A percentile compares a stretch with the other conserved stretches of the same genome.
phyloP scores from a whole-genome alignment of 1,140 invertebrate genomes.

The Oreohelix idahoensis region DNA sequence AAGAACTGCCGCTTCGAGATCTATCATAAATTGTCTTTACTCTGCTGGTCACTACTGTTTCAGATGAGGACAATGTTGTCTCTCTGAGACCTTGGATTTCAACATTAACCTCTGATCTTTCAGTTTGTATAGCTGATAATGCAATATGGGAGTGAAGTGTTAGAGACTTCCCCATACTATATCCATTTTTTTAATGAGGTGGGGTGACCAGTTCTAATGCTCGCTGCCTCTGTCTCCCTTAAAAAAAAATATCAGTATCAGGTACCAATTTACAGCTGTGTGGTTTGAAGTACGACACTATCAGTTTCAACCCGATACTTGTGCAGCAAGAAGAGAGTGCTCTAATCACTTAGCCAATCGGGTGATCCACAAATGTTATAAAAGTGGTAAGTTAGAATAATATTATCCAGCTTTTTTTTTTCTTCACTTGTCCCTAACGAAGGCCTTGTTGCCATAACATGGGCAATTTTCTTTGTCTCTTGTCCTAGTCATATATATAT shows the following conservation, averaged over 20 bases:
- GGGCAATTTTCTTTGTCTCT: too few species aligned
- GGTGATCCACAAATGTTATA: too few species aligned
- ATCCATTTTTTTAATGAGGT: too few species aligned
- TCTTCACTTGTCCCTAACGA: too few species aligned
- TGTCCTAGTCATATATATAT: too few species aligned
- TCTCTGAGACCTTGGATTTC: slow-evolving; percentile 30
- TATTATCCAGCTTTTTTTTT: too few species aligned
- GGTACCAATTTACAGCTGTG: neutral
- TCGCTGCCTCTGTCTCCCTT: neutral
- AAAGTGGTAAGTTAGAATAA: too few species aligned
- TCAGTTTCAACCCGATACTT: too few species aligned
- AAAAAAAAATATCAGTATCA: neutral
- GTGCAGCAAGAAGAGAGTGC: too few species aligned
- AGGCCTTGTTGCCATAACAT: too few species aligned
- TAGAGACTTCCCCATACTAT: neutral
- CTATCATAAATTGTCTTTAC: slow-evolving; percentile 25
- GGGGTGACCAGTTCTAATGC: too few species aligned
- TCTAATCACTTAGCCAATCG: too few species aligned
- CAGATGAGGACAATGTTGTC: neutral
- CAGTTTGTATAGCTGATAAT: neutral
- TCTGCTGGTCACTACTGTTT: neutral
- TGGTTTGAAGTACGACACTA: neutral
- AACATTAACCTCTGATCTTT: slow-evolving; percentile 35
- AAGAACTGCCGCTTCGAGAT: slow-evolving; percentile 8
- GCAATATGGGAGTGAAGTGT: neutral